Evolutionary conservation across 1,140 invertebrate genomes (phyloP).

Genomic region (Megalonaias nervosa): DNA sequence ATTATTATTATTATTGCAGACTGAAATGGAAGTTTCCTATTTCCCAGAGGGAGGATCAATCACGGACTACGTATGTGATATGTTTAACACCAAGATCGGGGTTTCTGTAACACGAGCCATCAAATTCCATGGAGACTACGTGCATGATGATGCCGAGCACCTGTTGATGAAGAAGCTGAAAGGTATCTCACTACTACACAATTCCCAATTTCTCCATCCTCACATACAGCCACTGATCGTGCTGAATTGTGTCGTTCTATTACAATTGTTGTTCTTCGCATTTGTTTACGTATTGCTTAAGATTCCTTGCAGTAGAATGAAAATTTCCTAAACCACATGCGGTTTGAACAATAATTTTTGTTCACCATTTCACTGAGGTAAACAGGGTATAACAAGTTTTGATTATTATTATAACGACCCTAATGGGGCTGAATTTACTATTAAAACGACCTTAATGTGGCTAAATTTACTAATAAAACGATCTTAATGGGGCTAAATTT

Average conservation of each 20-base stretch:
- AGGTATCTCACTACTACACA: slow-evolving; percentile 43
- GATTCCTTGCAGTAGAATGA: not conserved
- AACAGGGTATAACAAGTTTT: not conserved
- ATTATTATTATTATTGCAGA: slow-evolving; percentile 45
- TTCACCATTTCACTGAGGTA: not conserved
- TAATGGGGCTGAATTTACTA: too few relatives aligned
- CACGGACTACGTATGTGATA: slow-evolving; percentile 63
- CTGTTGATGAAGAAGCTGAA: slow-evolving; percentile 65
- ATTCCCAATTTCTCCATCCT: not conserved
- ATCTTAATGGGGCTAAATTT: too few relatives aligned
- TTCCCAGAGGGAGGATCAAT: slow-evolving; percentile 66
- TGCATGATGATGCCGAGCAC: slow-evolving; percentile 53
- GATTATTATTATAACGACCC: too few relatives aligned
- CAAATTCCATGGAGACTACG: slow-evolving; percentile 57
- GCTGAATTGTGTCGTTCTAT: not conserved
- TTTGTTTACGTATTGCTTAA: not conserved
- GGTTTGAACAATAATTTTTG: not conserved
- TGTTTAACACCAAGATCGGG: slow-evolving; percentile 52
- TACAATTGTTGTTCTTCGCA: not conserved
- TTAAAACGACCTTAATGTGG: too few relatives aligned
- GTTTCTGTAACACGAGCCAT: slow-evolving; percentile 68
- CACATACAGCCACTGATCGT: not conserved
- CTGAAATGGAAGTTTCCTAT: slow-evolving; percentile 68
- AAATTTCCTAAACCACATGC: not conserved
- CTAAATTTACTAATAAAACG: too few relatives aligned